Conservation (phyloP, 2,797 vertebrate genomes). For the Lithobates sylvaticus region DNA sequence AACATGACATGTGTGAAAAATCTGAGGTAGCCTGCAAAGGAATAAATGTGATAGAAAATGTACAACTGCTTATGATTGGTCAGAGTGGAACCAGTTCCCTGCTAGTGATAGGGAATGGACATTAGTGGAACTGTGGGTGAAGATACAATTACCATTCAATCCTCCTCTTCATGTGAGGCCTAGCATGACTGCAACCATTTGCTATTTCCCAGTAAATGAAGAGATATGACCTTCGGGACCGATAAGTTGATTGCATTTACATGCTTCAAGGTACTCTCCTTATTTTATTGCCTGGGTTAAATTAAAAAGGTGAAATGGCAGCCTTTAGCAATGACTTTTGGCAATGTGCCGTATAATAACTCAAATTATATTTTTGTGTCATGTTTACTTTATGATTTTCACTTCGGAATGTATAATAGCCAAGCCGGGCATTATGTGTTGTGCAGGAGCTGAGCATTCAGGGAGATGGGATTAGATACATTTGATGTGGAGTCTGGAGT, state of each 20-base stretch:
- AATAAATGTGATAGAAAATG: background rate
- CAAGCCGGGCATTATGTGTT: background rate
- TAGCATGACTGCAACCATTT: slow-evolving; percentile 48
- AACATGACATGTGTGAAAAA: slow-evolving; percentile 44
- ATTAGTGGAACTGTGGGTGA: slow-evolving; percentile 18
- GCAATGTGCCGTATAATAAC: slow-evolving; percentile 26
- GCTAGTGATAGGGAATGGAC: slow-evolving; percentile 18
- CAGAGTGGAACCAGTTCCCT: background rate
- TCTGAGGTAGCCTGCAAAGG: background rate
- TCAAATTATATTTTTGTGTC: slow-evolving; percentile 37
- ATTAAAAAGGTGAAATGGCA: slow-evolving; percentile 55
- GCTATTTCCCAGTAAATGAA: slow-evolving; percentile 54
- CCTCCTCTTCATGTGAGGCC: slow-evolving; percentile 43
- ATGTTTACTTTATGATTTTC: slow-evolving; percentile 34
- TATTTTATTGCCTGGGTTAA: slow-evolving; percentile 45
- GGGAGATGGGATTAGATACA: background rate
- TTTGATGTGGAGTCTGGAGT: background rate
- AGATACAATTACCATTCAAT: slow-evolving; percentile 46
- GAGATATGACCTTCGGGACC: slow-evolving; percentile 50
- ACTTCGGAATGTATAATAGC: slow-evolving; percentile 4
- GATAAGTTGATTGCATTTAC: slow-evolving; percentile 58
- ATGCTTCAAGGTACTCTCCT: slow-evolving; percentile 55
- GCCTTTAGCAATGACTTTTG: slow-evolving; percentile 48
- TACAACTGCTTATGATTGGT: background rate
- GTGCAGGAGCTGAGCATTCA: background rate